Base-by-base conservation (phyloP, 2,113 vertebrate genomes). In the Cnemophilus loriae region DNA sequence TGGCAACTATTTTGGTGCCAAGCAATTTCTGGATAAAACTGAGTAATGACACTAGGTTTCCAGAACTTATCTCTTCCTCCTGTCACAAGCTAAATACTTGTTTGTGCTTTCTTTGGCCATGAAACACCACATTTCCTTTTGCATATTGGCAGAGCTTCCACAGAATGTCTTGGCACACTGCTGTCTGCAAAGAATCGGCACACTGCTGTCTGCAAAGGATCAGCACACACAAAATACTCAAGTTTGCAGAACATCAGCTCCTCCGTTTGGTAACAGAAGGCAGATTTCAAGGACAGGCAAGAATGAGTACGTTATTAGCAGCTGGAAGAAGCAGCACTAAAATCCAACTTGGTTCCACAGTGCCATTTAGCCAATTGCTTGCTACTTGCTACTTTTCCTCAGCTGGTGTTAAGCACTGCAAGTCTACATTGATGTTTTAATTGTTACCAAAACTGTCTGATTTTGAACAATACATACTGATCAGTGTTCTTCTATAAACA, bases 221-320 rank as follows among this genome's bases (percentile, higher is more conserved):
- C 30, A 78, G 83, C 44, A 77, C 30, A 65, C 61, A 71, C 32
- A 61, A 68, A 82, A 65, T 35, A 49, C 46, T 61, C 64, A 84
- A 77, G 68, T 95, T 63, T 95, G 73, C 79, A 89, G 96, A 96
- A 92, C 93, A 93, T 95, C 93, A 96, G 96, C 95, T 96, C 94
- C 95, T 97, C 95, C 50, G 0, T 64, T 96, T 95, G 94, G 94
- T 74, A 89, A 84, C 20, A 91, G 16, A 79, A 75, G 65, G 70
- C 78, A 95, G 89, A 87, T 78, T 88, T 84, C 86, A 92, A 90
- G 71, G 89, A 87, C 60, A 92, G 32, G 47, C 33, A 88, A 92
- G 52, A 90, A 93, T 1, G 3, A 67, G 35, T 84, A 56, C 39
- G 93, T 91, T 79, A 75, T 35, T 56, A 91, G 60, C 74, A 85